phyloP scores from a whole-genome alignment of 2,888 invertebrate species.

The Parnassius orleans region DNA sequence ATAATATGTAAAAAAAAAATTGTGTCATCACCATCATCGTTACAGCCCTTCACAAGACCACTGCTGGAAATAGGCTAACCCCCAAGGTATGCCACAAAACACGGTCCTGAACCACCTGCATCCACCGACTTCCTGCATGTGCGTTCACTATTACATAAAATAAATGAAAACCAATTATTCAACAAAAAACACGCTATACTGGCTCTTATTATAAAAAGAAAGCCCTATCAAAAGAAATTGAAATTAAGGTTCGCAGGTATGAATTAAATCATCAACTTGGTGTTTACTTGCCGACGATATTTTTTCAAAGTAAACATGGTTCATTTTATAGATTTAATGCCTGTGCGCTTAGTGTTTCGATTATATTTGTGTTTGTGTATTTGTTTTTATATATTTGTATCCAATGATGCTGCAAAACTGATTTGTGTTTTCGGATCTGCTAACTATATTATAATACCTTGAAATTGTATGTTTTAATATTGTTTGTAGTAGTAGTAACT shows the following conservation, averaged over 20 bases:
- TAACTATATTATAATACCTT: too few species aligned
- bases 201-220: slow-evolving; percentile 15
- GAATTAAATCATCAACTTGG: slow-evolving; percentile 21
- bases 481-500: too few species aligned
- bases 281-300: slow-evolving; percentile 4
- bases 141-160: neutral
- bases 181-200: slow-evolving; percentile 8
- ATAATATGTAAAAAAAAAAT: too few species aligned
- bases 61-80: too few species aligned
- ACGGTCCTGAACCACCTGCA: too few species aligned
- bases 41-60: too few species aligned
- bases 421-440: neutral
- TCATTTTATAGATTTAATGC: slow-evolving; percentile 45
- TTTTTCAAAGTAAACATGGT: slow-evolving; percentile 23
- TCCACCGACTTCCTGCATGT: too few species aligned
- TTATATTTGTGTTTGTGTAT: slow-evolving; percentile 36
- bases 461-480: too few species aligned
- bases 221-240: slow-evolving; percentile 11
- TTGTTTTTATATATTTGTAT: slow-evolving; percentile 41
- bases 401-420: slow-evolving; percentile 46
- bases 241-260: slow-evolving; percentile 18
- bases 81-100: too few species aligned
- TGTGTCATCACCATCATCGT: too few species aligned
- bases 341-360: slow-evolving; percentile 50
- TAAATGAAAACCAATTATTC: slow-evolving; percentile 20